phyloP scores from a whole-genome alignment of 2,888 invertebrate species.

The Hetaerina titia region DNA sequence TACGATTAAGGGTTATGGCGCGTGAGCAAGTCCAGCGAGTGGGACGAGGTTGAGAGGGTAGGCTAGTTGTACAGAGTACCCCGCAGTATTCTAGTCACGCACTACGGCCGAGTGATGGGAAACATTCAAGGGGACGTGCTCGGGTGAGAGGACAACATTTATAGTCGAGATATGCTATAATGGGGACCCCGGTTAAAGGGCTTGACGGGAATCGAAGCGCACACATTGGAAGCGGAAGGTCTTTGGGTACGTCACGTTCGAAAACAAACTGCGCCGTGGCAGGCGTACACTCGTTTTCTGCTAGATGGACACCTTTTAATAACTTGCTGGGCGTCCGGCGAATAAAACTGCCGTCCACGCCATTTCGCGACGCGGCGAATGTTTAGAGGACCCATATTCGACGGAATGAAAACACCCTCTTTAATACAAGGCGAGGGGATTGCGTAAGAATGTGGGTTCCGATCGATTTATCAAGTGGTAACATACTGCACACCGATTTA shows the following conservation, averaged over 20 bases:
- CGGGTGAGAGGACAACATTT: background rate
- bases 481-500: too few species aligned
- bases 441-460: too few species aligned
- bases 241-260: background rate
- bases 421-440: too few species aligned
- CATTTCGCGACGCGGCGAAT: too few species aligned
- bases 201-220: background rate
- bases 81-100: background rate
- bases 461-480: too few species aligned
- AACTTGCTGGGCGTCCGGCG: background rate
- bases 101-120: background rate
- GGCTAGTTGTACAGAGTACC: background rate
- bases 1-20: background rate
- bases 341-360: too few species aligned
- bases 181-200: background rate
- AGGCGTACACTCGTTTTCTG: background rate
- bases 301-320: background rate
- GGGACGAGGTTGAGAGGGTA: background rate
- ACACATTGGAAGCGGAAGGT: background rate
- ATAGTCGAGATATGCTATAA: constrained; percentile 19
- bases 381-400: too few species aligned
- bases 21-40: background rate
- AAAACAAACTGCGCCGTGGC: background rate
- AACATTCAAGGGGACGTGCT: background rate
- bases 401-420: too few species aligned